Base-by-base conservation (phyloP, 2,888 invertebrate species). In the Eledone cirrhosa region DNA sequence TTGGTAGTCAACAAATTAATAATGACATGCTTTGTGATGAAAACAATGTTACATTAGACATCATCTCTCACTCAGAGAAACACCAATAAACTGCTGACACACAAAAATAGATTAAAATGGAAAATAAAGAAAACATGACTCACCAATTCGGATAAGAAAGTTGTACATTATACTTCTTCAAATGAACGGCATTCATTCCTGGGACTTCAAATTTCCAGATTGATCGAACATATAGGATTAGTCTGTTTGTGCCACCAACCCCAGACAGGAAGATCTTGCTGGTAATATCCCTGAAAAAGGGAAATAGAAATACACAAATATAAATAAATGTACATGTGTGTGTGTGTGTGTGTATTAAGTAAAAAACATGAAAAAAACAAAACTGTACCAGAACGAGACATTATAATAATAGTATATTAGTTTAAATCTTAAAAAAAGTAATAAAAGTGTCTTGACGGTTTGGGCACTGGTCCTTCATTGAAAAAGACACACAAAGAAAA, bases 161-260 rank as follows among this genome's bases (percentile, higher is more conserved):
- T 27, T 84, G 84, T n/a, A 88, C 87, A 47, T 82, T 84, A 80
- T 88, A 88, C 69, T 84, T 83, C 69, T 85, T 87, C 74, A 86
- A 81, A 78, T 84, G 84, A 19, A 87, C 83, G 0, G 85, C 80
- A 48, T 76, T 76, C 47, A 76, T 48, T 47, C 76, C 76, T 24
- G 76, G 76, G 24, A 76, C 76, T 78, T 87, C 86, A 74, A 87
- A 85, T 63, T 80, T 80, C 87, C 86, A 87, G 81, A 86, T 85
- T 8, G 82, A 81, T 41, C 82, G 82, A 0, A 86, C 85, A 78
- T 86, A 87, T 69, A 82, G 83, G 11, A 87, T 81, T 11, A 86
- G 80, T 77, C 83, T 83, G 77, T 85, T 84, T 31, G 87, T 86
- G 5, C 83, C 82, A 0, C 87, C 87, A 5, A 87, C 81, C 11